Base-by-base conservation (phyloP, 2,797 vertebrate genomes). In the Acropternis orthonyx region DNA sequence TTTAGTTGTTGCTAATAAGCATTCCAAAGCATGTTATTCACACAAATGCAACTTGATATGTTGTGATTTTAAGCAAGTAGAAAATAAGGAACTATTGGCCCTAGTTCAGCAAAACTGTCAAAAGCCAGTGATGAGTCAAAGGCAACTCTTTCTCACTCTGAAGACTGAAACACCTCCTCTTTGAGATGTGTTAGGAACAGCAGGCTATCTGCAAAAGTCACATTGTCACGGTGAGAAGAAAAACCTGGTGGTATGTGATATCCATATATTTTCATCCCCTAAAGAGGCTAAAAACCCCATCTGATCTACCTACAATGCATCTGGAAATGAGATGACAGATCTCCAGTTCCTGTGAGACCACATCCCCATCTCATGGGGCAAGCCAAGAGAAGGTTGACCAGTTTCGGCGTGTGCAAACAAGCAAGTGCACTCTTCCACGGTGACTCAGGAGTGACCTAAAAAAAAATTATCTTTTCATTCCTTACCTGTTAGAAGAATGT, bases 11-110 rank as follows among this genome's bases (percentile, higher is more conserved):
- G 39, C 58, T 96, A 92, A 96, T 94, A 93, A 92, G 89, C 61
- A 1, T 93, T 92, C 91, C 69, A 72, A 92, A 81, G 92, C 87
- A 83, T 94, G 85, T 94, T 97, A 94, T 93, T 96, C 93, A 80
- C 91, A 93, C 87, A 86, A 96, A 92, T 78, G 84, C 92, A 92
- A 96, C 95, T 95, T 94, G 95, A 95, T 96, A 96, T 96, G 96
- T 96, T 96, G 93, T 96, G 93, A 95, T 96, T 97, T 95, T 95
- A 93, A 92, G 93, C 85, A 89, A 95, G 89, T 81, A 95, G 93
- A 96, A 96, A 97, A 96, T 96, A 96, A 96, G 95, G 95, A 95
- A 97, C 95, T 97, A 96, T 93, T 96, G 95, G 95, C 95, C 93
- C 89, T 81, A 88, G 93, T 97, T 97, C 96, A 96, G 92, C 95